phyloP scores from a whole-genome alignment of 1,140 invertebrate genomes.

The Zaprionus kolodkinae region DNA sequence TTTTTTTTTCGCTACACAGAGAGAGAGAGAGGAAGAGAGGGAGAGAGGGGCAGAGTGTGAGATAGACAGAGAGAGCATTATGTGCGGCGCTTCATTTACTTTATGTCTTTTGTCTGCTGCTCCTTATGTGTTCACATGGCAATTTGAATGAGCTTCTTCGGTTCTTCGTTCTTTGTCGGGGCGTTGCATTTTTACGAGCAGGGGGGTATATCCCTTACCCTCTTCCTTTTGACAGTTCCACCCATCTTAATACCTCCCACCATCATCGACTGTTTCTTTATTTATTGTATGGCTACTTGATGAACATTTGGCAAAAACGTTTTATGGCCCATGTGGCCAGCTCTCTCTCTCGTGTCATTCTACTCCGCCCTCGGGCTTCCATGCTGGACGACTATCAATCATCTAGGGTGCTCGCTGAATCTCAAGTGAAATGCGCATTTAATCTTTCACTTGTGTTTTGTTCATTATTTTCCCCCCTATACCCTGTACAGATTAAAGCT shows the following conservation, averaged over 20 bases:
- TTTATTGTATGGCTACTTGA: conserved; percentile 77
- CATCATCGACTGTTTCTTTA: conserved; percentile 60
- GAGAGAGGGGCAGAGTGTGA: too few relatives aligned
- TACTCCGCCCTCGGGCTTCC: not conserved
- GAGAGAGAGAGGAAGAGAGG: too few relatives aligned
- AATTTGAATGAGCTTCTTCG: conserved; percentile 68
- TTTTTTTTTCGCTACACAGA: conserved; percentile 1
- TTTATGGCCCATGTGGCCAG: conserved; percentile 61
- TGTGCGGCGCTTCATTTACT: conserved; percentile 77
- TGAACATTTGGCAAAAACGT: conserved; percentile 71
- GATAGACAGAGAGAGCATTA: conserved; percentile 30
- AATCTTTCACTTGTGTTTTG: conserved; percentile 41
- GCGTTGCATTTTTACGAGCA: conserved; percentile 60
- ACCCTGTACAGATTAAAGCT: not conserved
- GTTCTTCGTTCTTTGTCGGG: conserved; percentile 39
- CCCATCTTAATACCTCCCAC: conserved; percentile 5
- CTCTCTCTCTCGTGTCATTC: conserved; percentile 39
- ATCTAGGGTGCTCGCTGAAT: conserved; percentile 31
- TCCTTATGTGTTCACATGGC: conserved; percentile 50
- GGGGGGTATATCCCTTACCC: not conserved
- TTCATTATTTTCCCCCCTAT: not conserved
- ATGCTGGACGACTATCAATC: conserved; percentile 39
- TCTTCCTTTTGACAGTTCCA: too few relatives aligned
- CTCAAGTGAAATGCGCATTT: conserved; percentile 55
- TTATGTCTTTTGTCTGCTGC: conserved; percentile 77